Base-by-base conservation (phyloP, 2,113 vertebrate species). In the Lynx canadensis region DNA sequence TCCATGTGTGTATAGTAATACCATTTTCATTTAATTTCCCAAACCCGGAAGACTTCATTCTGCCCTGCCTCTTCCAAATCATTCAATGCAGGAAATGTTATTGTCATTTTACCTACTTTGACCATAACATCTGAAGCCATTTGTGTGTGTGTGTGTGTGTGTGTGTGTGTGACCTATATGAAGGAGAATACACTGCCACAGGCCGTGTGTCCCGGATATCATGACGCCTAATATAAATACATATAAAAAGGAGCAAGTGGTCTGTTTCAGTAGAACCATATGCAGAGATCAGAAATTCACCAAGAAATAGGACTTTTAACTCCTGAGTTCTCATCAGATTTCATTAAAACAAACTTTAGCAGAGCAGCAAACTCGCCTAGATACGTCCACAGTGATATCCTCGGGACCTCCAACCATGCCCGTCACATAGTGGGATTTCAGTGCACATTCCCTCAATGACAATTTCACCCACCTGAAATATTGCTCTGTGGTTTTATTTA, bases 401-500 rank as follows among this genome's bases (percentile, higher is more conserved):
- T 85, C 12, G 11, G 71, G 45, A 81, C n/a, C 60, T 94, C 19
- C 4, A 91, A 83, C 69, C 3, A 4, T 88, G 38, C 71, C 52
- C 55, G 55, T 60, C 73, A 89, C 76, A 68, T 52, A 97, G 65
- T 96, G 89, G 93, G 78, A 31, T 95, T 92, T 89, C 50, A 63
- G 3, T 81, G 55, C 71, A 29, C 38, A 85, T 82, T 94, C 97
- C 88, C 65, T 91, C 76, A 88, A 85, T 96, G 92, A 97, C 41
- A 83, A 85, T 95, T 94, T 97, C 91, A 88, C 66, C 89, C 78
- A 97, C 97, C 94, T 97, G 94, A 95, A 97, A 95, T 94, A 83
- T 83, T 96, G 65, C 94, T 96, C 97, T 95, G 57, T 90, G 71
- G 83, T 97, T 97, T 98, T 98, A 98, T 97, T 98, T 97, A 97